Evolutionary conservation across 2,797 vertebrate genomes (phyloP), one percentile per base, ranked within the genome.

Genomic region (Crocodylus rhombifer): DNA sequence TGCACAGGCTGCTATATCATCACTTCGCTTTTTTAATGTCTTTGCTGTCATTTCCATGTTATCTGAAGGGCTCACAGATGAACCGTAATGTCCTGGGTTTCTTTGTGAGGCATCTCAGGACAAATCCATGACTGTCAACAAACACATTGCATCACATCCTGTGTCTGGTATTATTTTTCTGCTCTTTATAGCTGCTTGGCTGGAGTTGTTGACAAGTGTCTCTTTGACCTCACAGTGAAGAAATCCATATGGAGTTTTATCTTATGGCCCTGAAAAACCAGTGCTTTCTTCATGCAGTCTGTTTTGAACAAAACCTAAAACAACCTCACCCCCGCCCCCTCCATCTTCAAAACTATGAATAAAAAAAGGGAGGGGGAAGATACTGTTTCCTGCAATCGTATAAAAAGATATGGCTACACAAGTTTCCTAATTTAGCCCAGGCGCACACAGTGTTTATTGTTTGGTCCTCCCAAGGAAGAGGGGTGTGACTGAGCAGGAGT

Each of bases 121-220:
- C 71, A 90, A 78, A 81, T 77, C 67, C 0, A 1, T 64, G 61
- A 33, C 86, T 93, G 60, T 73, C 75, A 93, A 36, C 69, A 93
- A 92, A 71, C 18, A 51, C 20, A 79, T 23, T 57, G 77, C 7
- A 80, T 74, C 42, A 82, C n/a, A 87, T 80, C 60, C 71, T 94
- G 62, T 14, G 36, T 82, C 60, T 90, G 60, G 75, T 80, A 82
- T 57, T 80, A 95, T 82, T 89, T 96, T 62, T 93, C 57, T 57
- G 5, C 33, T 74, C 71, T 81, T 78, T 58, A 60, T 18, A 91
- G 42, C 33, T 95, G 65, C 60, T 33, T 84, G 12, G 57, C 42
- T 90, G 33, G 17, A 42, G 30, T 82, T 91, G 30, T 33, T 85
- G 65, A 74, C 2, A 4, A 82, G 16, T n/a, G 81, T 73, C 15